These are phyloP conservation scores for Drosophila anceps DNA, from an alignment of 2,888 invertebrate genomes.

Conservation along the genomic window DNA sequence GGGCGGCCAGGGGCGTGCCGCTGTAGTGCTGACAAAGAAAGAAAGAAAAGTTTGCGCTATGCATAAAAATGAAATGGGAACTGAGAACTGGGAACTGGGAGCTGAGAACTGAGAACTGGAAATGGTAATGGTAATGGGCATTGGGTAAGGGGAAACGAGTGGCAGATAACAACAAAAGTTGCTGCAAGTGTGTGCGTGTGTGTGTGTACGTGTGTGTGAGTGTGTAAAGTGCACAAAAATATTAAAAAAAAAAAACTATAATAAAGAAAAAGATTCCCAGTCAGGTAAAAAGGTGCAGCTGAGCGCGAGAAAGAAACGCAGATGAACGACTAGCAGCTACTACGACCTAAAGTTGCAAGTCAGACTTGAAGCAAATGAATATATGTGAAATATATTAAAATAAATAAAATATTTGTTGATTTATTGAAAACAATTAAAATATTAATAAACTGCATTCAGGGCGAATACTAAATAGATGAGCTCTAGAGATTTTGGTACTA, in stretches of 20 bases:
- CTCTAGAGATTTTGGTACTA: no score
- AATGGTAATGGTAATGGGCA: conserved; percentile 19
- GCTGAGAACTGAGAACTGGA: conserved; percentile 12
- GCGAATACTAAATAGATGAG: no score
- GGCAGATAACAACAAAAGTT: conserved; percentile 39
- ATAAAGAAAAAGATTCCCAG: neutral
- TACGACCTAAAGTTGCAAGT: neutral
- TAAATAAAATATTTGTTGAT: no score
- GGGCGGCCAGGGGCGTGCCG: conserved; percentile 43
- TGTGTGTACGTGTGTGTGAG: conserved; percentile 14
- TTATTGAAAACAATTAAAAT: no score
- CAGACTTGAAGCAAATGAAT: no score
- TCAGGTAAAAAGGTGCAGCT: conserved; percentile 36
- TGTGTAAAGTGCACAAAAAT: conserved; percentile 53
- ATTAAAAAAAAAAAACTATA: conserved; percentile 27
- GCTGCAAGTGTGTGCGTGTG: conserved; percentile 16
- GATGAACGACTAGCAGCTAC: conserved; percentile 5
- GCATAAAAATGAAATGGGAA: conserved; percentile 51
- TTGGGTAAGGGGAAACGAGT: conserved; percentile 26
- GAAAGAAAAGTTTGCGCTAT: conserved; percentile 67
- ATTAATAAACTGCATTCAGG: no score
- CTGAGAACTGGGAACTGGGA: conserved; percentile 26
- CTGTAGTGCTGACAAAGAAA: conserved; percentile 59
- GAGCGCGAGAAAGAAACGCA: neutral
- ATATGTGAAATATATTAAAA: no score